Conservation (phyloP, 2,113 vertebrate genomes). For the Dromiciops gliroides region DNA sequence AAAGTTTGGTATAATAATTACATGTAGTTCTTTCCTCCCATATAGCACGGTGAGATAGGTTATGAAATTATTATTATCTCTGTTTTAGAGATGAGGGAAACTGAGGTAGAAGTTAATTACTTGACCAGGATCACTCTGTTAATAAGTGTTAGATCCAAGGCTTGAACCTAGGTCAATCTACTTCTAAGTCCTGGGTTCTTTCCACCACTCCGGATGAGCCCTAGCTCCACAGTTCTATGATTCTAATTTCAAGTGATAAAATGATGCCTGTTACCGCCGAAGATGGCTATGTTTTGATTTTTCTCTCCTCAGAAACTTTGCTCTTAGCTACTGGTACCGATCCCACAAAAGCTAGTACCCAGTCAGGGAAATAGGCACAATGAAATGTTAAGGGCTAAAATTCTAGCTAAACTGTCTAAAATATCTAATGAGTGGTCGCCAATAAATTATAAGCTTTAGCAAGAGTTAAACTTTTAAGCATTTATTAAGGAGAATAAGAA, state of each 20-base stretch:
- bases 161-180: not conserved
- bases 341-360: not conserved
- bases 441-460: too few relatives aligned
- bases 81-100: not conserved
- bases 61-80: not conserved
- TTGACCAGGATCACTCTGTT: not conserved
- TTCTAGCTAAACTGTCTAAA: too few relatives aligned
- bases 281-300: not conserved
- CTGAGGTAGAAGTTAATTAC: not conserved
- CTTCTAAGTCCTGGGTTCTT: not conserved
- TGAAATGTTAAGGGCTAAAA: too few relatives aligned
- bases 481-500: too few relatives aligned
- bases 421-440: too few relatives aligned
- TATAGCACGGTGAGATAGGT: not conserved
- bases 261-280: not conserved
- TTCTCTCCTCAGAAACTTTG: not conserved
- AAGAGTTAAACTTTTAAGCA: too few relatives aligned
- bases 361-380: constrained; percentile 19
- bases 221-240: not conserved
- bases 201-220: not conserved
- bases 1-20: not conserved
- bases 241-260: not conserved
- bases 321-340: not conserved
- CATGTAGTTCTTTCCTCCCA: not conserved
- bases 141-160: not conserved